A percentile compares a stretch with the other conserved stretches of the same genome.
Evolutionary conservation across 2,113 vertebrate species (phyloP).

Genomic region (Eolophus roseicapilla): DNA sequence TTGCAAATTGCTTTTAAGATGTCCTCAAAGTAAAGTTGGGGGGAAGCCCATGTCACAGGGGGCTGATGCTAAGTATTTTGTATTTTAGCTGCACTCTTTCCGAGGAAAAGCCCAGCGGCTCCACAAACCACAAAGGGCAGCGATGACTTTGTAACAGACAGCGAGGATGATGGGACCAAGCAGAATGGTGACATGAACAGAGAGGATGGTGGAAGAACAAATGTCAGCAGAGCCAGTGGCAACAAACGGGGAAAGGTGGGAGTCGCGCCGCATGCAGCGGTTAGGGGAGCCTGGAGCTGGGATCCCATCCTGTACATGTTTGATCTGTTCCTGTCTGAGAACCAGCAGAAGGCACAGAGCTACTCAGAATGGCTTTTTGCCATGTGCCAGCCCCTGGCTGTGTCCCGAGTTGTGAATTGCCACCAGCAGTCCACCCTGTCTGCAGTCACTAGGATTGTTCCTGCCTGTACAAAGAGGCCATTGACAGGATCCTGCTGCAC

Average conservation of each 20-base stretch:
- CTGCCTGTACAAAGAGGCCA: background rate
- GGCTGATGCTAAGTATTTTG: background rate
- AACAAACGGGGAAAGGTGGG: constrained; percentile 70
- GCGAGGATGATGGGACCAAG: background rate
- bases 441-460: background rate
- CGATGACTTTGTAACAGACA: background rate
- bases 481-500: background rate
- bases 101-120: constrained; percentile 21
- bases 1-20: background rate
- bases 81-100: constrained; percentile 68
- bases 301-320: background rate
- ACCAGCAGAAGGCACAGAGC: background rate
- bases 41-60: background rate
- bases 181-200: accelerated
- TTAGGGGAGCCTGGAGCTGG: background rate
- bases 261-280: accelerated
- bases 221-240: background rate
- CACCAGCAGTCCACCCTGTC: background rate
- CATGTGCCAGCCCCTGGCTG: background rate
- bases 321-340: background rate
- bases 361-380: background rate
- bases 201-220: background rate
- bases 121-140: background rate
- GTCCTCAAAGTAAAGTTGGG: background rate
- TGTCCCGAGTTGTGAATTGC: background rate